Evolutionary conservation across 2,888 invertebrate species (phyloP).

Genomic region (Eucera pruinosa): DNA sequence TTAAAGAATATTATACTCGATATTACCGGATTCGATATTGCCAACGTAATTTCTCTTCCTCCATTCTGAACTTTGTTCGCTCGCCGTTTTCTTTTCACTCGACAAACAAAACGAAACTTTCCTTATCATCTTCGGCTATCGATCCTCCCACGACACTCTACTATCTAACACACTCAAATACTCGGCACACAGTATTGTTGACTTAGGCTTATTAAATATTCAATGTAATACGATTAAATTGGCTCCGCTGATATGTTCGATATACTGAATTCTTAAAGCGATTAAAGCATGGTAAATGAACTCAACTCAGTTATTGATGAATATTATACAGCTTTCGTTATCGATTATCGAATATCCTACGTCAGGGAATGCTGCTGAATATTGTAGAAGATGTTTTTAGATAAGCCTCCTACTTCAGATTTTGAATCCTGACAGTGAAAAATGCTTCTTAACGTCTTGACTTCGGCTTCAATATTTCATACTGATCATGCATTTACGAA

Average conservation of each 20-base stretch:
- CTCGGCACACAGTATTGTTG: background rate
- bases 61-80: background rate
- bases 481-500: too few relatives aligned
- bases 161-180: background rate
- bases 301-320: background rate
- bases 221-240: background rate
- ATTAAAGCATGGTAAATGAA: background rate
- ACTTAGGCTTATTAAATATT: background rate
- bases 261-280: background rate
- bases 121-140: conserved; percentile 21
- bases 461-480: too few relatives aligned
- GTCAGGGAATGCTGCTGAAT: background rate
- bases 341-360: background rate
- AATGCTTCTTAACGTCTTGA: too few relatives aligned
- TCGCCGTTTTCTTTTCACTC: conserved; percentile 16
- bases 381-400: background rate
- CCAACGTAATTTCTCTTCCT: conserved; percentile 13
- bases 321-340: background rate
- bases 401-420: too few relatives aligned
- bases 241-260: too few relatives aligned
- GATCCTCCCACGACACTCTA: background rate
- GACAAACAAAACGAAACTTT: conserved; percentile 27
- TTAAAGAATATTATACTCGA: conserved; percentile 3
- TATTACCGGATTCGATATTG: conserved; percentile 12
- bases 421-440: too few relatives aligned